A percentile compares a stretch with the other conserved stretches of the same genome.
phyloP scores from a whole-genome alignment of 2,888 invertebrate species.

The Spodoptera picta region DNA sequence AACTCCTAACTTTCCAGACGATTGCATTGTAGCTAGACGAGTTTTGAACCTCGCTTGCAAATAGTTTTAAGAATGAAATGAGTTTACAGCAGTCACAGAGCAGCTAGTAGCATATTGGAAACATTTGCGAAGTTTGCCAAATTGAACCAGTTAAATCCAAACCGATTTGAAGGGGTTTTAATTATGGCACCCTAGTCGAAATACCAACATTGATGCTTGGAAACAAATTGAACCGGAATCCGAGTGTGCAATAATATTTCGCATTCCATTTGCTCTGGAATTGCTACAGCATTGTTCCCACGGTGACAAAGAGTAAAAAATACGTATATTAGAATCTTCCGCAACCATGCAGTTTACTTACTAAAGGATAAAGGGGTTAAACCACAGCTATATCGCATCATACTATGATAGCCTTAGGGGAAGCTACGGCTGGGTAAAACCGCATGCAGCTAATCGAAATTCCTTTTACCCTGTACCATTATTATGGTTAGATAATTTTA shows the following conservation, averaged over 20 bases:
- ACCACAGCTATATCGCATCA: too few relatives aligned
- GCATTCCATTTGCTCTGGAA: constrained; percentile 67
- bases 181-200: constrained; percentile 41
- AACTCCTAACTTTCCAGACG: constrained; percentile 67
- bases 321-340: background rate
- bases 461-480: too few relatives aligned
- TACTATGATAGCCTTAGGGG: too few relatives aligned
- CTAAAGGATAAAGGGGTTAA: too few relatives aligned
- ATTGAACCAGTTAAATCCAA: constrained; percentile 28
- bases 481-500: too few relatives aligned
- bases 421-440: too few relatives aligned
- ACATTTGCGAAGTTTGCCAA: constrained; percentile 20
- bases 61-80: constrained; percentile 39
- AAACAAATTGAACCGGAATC: constrained; percentile 56
- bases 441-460: too few relatives aligned
- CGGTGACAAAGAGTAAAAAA: constrained; percentile 20
- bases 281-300: constrained; percentile 62
- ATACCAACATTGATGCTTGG: constrained; percentile 41
- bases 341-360: too few relatives aligned
- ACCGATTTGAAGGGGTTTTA: constrained; percentile 40
- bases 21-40: constrained; percentile 58
- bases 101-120: constrained; percentile 11
- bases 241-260: constrained; percentile 69
- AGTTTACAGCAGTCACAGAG: constrained; percentile 21
- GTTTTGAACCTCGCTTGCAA: constrained; percentile 18